phyloP scores from a whole-genome alignment of 1,140 invertebrate species.

The Agrypnia vestita region DNA sequence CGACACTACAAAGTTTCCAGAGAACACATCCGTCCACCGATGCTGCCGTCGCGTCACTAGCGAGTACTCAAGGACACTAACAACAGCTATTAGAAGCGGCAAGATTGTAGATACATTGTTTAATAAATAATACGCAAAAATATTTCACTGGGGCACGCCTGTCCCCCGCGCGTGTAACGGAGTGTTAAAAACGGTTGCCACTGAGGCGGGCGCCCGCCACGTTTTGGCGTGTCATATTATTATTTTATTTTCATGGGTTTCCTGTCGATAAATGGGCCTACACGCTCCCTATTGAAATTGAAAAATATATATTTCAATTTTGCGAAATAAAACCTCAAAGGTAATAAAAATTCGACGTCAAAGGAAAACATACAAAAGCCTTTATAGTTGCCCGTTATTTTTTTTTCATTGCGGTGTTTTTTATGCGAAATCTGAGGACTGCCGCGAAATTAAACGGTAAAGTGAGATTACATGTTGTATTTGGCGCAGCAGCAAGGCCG shows the following conservation, averaged over 20 bases:
- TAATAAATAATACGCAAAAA: no score
- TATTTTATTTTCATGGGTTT: conserved; percentile 26
- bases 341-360: conserved; percentile 21
- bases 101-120: no score
- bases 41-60: no score
- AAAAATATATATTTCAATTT: conserved; percentile 29
- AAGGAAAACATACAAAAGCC: conserved; percentile 19
- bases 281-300: background rate
- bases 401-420: conserved; percentile 11
- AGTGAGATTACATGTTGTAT: no score
- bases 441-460: no score
- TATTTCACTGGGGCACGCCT: no score
- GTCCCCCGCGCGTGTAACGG: no score
- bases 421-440: background rate
- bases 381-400: conserved; percentile 5
- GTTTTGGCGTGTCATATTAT: background rate
- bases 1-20: no score
- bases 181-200: conserved; percentile 23
- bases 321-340: background rate
- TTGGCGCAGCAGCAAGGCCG: no score
- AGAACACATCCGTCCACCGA: no score
- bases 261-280: conserved; percentile 10
- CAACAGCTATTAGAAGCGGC: no score
- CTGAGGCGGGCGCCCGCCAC: background rate
- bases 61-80: no score